Base-by-base conservation (phyloP, 2,888 invertebrate species). In the Nymphalis urticae region DNA sequence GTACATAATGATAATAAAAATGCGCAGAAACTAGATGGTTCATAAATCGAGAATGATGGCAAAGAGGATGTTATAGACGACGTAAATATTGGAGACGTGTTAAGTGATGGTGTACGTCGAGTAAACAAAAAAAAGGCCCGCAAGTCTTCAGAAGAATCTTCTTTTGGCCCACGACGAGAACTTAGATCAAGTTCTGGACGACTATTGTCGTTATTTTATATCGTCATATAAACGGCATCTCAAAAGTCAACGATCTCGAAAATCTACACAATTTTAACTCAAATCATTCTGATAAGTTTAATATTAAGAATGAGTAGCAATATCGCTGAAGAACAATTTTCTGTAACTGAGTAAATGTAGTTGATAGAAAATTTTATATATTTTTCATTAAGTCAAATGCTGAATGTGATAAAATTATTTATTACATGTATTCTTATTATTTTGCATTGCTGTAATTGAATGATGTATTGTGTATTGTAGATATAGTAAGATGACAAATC, bases 161-260 rank as follows among this genome's bases (percentile, higher is more conserved):
- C 87, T 21, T 71, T 82, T 67, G 83, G 90, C 74, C 80, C 90
- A 51, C 89, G 93, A 69, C 93, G 94, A 47, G 94, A 94, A 78
- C 82, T 94, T 65, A 88, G 94, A 73, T 96, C 96, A 6, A 97
- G 97, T 85, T 95, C 97, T 48, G 96, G 96, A 76, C 85, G 96
- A 77, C 94, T 50, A 62, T 27, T 56, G 53, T 58, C 50, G 50
- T 51, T 17, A 27, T 42, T 56, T 66, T 62, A 56, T 48, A 42
- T 50, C 27, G 48, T 27, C 62, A 66, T 60, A 47, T 21, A 61
- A 62, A 69, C 64, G 65, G 48, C 54, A 56, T 53, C n/a, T n/a
- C n/a, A n/a, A n/a, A n/a, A n/a, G n/a, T 72, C 72, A 72, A 71
- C 73, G 76, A 79, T 79, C 77, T 78, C 78, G 66, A 68, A 63